Conservation (phyloP, 2,888 invertebrate species). For the Lydus trimaculatus region DNA sequence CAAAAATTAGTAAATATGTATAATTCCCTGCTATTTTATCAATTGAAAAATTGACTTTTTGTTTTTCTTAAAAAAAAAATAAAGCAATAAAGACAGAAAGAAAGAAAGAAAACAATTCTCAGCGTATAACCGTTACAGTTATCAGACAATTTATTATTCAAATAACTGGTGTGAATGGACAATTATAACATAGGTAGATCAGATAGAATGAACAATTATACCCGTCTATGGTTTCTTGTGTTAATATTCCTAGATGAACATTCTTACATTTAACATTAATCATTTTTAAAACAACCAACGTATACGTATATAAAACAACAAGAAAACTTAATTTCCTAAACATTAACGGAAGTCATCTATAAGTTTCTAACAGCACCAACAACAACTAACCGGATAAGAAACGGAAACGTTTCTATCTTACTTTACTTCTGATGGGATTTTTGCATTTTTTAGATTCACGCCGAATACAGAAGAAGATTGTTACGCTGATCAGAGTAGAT, state of each 20-base stretch:
- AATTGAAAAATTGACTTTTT: background rate
- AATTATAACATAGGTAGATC: background rate
- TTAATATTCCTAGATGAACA: background rate
- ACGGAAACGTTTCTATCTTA: background rate
- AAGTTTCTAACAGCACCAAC: conserved; percentile 16
- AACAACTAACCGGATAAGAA: background rate
- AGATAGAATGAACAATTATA: background rate
- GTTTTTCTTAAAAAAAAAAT: no score
- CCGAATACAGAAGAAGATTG: conserved; percentile 1
- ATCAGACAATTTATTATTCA: background rate
- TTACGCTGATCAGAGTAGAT: background rate
- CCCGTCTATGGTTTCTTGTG: background rate
- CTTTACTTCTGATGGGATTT: background rate
- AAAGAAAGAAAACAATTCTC: background rate
- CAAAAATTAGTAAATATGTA: background rate
- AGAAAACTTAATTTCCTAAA: conserved; percentile 25
- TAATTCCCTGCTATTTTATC: background rate
- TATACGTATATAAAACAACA: background rate
- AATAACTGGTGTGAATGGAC: background rate
- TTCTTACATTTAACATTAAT: background rate
- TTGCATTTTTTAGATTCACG: conserved; percentile 4
- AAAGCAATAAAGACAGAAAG: background rate
- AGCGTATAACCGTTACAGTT: background rate
- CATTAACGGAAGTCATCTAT: conserved; percentile 30
- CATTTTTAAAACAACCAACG: background rate